phyloP scores from a whole-genome alignment of 2,888 invertebrate species.

The Notodonta dromedarius region DNA sequence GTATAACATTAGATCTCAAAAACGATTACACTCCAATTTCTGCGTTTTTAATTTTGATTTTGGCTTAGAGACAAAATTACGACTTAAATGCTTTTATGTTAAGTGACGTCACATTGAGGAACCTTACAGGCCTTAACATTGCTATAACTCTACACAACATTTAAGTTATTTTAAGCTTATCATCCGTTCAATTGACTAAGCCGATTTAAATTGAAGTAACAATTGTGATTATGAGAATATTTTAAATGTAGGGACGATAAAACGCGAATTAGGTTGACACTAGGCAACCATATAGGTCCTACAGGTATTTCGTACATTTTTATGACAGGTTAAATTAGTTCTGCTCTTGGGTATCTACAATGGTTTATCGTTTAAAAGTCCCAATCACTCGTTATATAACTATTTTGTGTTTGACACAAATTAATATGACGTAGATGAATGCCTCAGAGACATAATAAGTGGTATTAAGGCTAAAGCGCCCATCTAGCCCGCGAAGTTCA shows the following conservation, averaged over 20 bases:
- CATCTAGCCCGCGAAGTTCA: no score
- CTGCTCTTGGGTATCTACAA: not conserved
- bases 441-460: constrained; percentile 37
- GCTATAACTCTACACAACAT: constrained; percentile 12
- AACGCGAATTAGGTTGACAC: constrained; percentile 18
- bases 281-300: not conserved
- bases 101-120: no score
- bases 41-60: no score
- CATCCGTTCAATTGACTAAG: constrained; percentile 3
- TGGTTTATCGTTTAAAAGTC: constrained; percentile 18
- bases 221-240: constrained; percentile 51
- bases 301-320: not conserved
- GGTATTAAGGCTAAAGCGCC: no score
- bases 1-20: no score
- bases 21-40: no score
- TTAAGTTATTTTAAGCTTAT: constrained; percentile 19
- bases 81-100: not conserved
- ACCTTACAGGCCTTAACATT: no score
- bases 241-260: constrained; percentile 35
- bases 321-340: not conserved
- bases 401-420: constrained; percentile 56
- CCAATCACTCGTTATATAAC: constrained; percentile 29
- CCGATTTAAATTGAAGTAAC: constrained; percentile 9
- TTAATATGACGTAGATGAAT: constrained; percentile 46
- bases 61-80: not conserved